Percentiles rank a stretch among this genome's conserved stretches.
Evolutionary conservation across 2,888 invertebrate genomes (phyloP).

Genomic region (Matsumyia berberina): DNA sequence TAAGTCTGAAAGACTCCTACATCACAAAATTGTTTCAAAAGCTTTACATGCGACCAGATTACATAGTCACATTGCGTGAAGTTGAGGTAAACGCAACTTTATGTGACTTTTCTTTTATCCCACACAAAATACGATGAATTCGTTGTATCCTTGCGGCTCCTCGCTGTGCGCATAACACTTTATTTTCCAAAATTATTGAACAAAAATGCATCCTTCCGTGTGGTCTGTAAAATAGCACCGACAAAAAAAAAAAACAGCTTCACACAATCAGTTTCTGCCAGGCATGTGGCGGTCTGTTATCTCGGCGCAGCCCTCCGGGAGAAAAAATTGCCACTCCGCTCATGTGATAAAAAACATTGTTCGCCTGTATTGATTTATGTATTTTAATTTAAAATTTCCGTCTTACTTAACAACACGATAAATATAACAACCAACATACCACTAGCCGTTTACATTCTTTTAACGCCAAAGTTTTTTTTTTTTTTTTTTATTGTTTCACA

Average conservation of each 20-base stretch:
- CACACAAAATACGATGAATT: conserved; percentile 2
- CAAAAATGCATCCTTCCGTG: conserved; percentile 64
- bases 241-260: not conserved
- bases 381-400: conserved; percentile 84
- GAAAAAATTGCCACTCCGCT: conserved; percentile 23
- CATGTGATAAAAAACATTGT: conserved; percentile 69
- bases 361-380: conserved; percentile 83
- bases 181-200: conserved; percentile 48
- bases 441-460: conserved; percentile 70
- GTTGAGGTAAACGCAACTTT: not conserved
- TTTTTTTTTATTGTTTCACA: conserved; percentile 77
- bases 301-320: conserved; percentile 29
- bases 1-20: no score
- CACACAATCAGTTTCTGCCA: conserved; percentile 36
- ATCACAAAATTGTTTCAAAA: no score
- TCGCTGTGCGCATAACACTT: conserved; percentile 48
- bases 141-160: conserved; percentile 32
- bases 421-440: conserved; percentile 78
- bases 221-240: conserved; percentile 12
- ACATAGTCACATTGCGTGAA: no score
- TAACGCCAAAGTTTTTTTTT: conserved; percentile 69
- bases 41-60: no score
- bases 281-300: conserved; percentile 50
- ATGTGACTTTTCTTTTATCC: not conserved
- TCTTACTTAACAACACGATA: conserved; percentile 81